These are phyloP conservation scores for Zophobas atratus DNA, from an alignment of 1,140 invertebrate genomes.

Conservation along the genomic window DNA sequence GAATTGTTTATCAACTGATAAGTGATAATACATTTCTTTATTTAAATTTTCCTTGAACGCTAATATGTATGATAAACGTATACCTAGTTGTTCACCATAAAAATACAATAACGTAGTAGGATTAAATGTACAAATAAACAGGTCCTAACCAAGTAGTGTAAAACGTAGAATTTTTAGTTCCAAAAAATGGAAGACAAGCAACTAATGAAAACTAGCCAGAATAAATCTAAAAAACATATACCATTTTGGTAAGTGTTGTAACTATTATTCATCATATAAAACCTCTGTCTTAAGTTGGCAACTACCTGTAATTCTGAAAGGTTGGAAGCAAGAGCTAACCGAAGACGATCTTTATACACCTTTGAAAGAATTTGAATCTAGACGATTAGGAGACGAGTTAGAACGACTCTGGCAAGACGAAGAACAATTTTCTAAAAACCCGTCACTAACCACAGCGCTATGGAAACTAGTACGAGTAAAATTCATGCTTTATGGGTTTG, in stretches of 20 bases:
- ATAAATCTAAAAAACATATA: neutral
- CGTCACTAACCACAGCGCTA: neutral
- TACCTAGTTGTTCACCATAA: too few species aligned
- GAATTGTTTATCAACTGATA: too few species aligned
- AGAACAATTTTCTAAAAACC: neutral
- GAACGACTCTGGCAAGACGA: slow-evolving; percentile 1
- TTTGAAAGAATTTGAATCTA: neutral
- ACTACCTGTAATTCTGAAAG: neutral
- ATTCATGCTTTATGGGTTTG: neutral
- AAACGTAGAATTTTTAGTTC: too few species aligned
- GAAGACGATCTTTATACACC: neutral
- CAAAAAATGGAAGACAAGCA: too few species aligned
- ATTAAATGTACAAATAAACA: too few species aligned
- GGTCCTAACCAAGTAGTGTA: too few species aligned
- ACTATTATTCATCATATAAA: neutral
- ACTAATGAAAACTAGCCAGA: too few species aligned
- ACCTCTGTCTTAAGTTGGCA: neutral
- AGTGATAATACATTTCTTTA: too few species aligned
- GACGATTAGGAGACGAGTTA: neutral
- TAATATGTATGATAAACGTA: too few species aligned
- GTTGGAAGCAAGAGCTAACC: slow-evolving; percentile 3
- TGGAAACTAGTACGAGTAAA: neutral
- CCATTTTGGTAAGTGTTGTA: neutral
- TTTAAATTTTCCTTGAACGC: too few species aligned
- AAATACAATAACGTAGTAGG: too few species aligned